A percentile compares a stretch with the other conserved stretches of the same genome.
These are phyloP conservation scores for Drosophila kuntzei DNA, from an alignment of 2,888 invertebrate species.

Conservation along the genomic window DNA sequence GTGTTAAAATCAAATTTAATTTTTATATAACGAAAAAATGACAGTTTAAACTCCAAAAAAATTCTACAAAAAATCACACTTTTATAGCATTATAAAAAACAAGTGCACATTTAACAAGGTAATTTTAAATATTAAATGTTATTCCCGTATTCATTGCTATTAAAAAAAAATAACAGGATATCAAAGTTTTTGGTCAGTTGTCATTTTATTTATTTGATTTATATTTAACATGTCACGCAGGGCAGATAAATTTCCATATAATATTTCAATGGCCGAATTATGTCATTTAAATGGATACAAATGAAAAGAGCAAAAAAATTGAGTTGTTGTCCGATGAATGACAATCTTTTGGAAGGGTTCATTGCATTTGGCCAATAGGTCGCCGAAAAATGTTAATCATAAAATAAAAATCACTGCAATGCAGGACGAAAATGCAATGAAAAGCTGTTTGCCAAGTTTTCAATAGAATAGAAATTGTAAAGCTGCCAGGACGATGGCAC, in stretches of 20 bases:
- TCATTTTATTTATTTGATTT: constrained; percentile 12
- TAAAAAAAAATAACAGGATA: constrained; percentile 3
- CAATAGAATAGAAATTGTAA: constrained; percentile 44
- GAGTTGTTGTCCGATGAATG: neutral
- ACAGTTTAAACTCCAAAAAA: too few species aligned
- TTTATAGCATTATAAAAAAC: neutral
- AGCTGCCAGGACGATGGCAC: constrained; percentile 38
- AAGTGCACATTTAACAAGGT: neutral
- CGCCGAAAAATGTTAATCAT: constrained; percentile 50
- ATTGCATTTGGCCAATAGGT: constrained; percentile 38
- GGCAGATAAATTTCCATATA: constrained; percentile 19
- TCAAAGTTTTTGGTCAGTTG: neutral
- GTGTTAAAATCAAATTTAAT: neutral
- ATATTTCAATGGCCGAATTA: constrained; percentile 17
- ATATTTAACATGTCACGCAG: constrained; percentile 5
- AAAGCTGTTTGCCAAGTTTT: constrained; percentile 52
- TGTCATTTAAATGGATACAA: constrained; percentile 23
- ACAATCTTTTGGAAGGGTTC: constrained; percentile 9
- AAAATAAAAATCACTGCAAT: constrained; percentile 63
- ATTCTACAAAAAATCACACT: neutral
- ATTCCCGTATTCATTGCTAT: too few species aligned
- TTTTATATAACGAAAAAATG: too few species aligned
- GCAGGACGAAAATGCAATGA: constrained; percentile 38
- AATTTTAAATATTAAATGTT: too few species aligned
- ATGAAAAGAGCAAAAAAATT: neutral